These are phyloP conservation scores for Physocephala rufipes DNA, from an alignment of 2,888 invertebrate genomes.

Conservation along the genomic window DNA sequence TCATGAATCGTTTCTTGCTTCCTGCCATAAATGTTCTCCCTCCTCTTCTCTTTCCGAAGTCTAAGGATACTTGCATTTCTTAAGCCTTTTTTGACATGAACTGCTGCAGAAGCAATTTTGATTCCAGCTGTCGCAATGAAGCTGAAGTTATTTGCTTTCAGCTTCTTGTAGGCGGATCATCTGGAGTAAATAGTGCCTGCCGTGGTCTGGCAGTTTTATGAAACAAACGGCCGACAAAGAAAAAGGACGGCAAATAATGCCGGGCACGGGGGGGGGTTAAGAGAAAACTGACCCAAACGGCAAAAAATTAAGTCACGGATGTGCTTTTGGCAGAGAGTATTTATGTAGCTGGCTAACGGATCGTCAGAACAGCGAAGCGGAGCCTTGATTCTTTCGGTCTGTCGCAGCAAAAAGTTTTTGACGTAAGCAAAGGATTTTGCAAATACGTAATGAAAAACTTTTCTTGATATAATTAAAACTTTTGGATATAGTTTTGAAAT, in stretches of 20 bases:
- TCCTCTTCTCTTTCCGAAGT: background rate
- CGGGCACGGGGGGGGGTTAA: background rate
- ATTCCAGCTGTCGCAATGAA: conserved; percentile 17
- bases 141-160: conserved; percentile 15
- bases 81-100: conserved; percentile 10
- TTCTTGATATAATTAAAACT: conserved; percentile 1
- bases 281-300: background rate
- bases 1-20: background rate
- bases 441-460: background rate
- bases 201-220: conserved; percentile 2
- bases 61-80: too few species aligned
- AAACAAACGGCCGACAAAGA: background rate
- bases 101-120: conserved; percentile 12
- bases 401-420: conserved; percentile 17
- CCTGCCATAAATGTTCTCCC: background rate
- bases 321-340: conserved; percentile 29
- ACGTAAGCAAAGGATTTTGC: conserved; percentile 9
- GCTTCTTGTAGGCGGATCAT: conserved; percentile 19
- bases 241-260: background rate
- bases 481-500: background rate
- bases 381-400: conserved; percentile 6
- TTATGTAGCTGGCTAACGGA: conserved; percentile 19
- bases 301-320: conserved; percentile 21
- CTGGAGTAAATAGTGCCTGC: background rate
- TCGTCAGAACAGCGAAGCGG: conserved; percentile 27